A percentile compares a stretch with the other conserved stretches of the same genome.
Evolutionary conservation across 2,888 invertebrate species (phyloP).

Genomic region (Pyralis farinalis): DNA sequence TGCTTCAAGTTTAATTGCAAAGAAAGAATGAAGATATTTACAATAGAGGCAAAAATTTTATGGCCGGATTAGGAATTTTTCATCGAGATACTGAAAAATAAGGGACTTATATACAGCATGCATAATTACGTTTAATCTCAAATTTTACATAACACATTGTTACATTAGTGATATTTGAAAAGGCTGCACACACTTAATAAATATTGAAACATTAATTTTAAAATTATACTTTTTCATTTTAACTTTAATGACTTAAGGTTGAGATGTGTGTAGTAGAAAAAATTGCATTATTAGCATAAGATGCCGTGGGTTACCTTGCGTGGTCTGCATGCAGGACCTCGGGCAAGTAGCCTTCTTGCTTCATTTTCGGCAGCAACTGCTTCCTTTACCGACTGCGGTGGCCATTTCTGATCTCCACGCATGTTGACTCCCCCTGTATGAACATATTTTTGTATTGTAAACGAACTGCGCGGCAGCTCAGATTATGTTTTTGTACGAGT

Average conservation of each 20-base stretch:
- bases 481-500: too few species aligned
- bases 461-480: too few species aligned
- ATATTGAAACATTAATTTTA: too few species aligned
- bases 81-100: constrained; percentile 3
- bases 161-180: too few species aligned
- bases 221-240: too few species aligned
- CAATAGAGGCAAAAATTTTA: not conserved
- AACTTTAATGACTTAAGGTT: too few species aligned
- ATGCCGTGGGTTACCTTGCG: constrained; percentile 74
- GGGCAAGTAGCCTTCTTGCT: constrained; percentile 85
- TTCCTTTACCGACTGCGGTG: constrained; percentile 88
- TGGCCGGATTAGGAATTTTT: not conserved
- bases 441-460: constrained; percentile 4
- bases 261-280: too few species aligned
- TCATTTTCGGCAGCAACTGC: constrained; percentile 88
- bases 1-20: not conserved
- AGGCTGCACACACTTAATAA: too few species aligned
- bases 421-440: constrained; percentile 87
- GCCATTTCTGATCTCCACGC: constrained; percentile 94
- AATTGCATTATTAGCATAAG: too few species aligned
- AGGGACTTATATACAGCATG: constrained; percentile 33
- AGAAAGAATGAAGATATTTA: constrained; percentile 2
- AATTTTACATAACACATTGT: too few species aligned
- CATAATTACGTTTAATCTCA: constrained; percentile 18
- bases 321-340: constrained; percentile 88